phyloP scores from a whole-genome alignment of 2,113 vertebrate genomes.

The Charadrius vociferus region DNA sequence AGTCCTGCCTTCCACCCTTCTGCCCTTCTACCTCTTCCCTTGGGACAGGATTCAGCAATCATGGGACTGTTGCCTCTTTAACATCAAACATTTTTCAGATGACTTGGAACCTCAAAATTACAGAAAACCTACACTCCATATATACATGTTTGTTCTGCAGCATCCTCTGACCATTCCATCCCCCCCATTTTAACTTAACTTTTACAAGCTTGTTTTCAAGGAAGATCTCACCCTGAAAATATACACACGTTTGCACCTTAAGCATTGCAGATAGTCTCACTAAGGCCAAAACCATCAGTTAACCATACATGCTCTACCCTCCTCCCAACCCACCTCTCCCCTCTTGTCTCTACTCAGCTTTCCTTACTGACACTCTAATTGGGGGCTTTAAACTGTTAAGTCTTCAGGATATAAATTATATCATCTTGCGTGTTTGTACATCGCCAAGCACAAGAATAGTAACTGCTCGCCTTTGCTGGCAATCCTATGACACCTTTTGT shows the following conservation, averaged over 20 bases:
- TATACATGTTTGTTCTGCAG: neutral
- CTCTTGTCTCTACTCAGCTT: neutral
- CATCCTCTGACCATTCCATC: neutral
- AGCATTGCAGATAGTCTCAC: neutral
- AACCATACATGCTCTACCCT: neutral
- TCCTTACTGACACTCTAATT: constrained; percentile 7
- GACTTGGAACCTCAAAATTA: neutral
- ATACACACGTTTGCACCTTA: neutral
- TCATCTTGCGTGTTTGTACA: constrained; percentile 21
- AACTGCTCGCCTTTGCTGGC: neutral
- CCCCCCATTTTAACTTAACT: neutral
- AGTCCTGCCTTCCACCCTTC: neutral
- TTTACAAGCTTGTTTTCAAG: neutral
- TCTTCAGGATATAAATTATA: constrained; percentile 36
- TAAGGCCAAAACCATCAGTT: neutral
- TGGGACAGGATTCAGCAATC: neutral
- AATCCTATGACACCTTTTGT: constrained; percentile 9
- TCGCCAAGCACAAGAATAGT: neutral
- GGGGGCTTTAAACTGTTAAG: constrained; percentile 13
- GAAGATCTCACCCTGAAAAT: neutral
- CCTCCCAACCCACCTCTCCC: neutral
- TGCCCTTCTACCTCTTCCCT: neutral
- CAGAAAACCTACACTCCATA: neutral
- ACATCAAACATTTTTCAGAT: neutral
- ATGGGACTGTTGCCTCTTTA: neutral